Conservation (phyloP, 1,140 invertebrate species). For the Teleopsis dalmanni region DNA sequence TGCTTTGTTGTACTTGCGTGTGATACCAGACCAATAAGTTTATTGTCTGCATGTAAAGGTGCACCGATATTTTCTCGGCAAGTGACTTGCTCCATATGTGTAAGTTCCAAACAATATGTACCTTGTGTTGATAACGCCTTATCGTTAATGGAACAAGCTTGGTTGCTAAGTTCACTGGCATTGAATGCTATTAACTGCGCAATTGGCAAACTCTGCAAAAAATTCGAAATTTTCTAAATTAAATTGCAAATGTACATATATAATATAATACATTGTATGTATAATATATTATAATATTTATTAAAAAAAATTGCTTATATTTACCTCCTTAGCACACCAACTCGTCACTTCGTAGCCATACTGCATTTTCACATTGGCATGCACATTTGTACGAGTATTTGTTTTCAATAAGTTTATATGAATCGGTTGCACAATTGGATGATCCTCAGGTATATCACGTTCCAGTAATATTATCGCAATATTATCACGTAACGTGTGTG, state of each 20-base stretch:
- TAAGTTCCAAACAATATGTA: too few relatives aligned
- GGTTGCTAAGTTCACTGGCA: neutral
- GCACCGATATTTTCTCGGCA: conserved; percentile 23
- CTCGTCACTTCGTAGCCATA: conserved; percentile 7
- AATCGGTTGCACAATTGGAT: conserved; percentile 21
- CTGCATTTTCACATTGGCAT: neutral
- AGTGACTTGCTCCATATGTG: neutral
- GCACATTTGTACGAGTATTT: neutral
- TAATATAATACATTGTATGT: too few relatives aligned
- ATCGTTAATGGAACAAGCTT: neutral
- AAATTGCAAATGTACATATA: too few relatives aligned
- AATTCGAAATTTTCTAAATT: too few relatives aligned
- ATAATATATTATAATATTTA: too few relatives aligned
- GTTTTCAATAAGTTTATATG: conserved; percentile 7
- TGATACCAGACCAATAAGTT: conserved; percentile 1
- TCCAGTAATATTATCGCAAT: conserved; percentile 35
- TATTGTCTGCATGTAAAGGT: conserved; percentile 15
- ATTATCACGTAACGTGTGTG: conserved; percentile 15
- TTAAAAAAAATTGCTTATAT: too few relatives aligned
- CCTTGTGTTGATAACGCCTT: conserved; percentile 1
- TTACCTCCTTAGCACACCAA: conserved; percentile 4
- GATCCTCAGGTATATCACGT: conserved; percentile 22
- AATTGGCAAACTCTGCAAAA: neutral
- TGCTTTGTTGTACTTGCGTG: neutral
- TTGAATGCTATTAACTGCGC: conserved; percentile 6